Evolutionary conservation across 2,888 invertebrate genomes (phyloP).

Genomic region (Dasypolia templi): DNA sequence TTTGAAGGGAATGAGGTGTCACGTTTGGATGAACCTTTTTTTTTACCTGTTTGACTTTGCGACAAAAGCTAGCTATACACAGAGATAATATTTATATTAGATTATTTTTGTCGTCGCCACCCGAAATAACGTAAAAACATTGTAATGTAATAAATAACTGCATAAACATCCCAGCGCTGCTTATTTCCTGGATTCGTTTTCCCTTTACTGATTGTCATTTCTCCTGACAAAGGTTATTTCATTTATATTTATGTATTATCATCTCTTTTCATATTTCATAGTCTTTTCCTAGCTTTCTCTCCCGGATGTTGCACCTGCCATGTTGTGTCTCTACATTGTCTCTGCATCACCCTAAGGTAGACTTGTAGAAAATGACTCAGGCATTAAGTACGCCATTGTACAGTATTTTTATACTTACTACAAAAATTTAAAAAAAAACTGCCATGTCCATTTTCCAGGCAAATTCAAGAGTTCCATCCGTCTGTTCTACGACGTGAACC

Average conservation of each 20-base stretch:
- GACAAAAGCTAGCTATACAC: not conserved
- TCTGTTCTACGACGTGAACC: slow-evolving; percentile 21
- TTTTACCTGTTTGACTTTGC: not conserved
- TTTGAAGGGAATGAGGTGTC: slow-evolving; percentile 31
- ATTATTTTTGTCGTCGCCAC: no score
- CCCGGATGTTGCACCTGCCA: not conserved
- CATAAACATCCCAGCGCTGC: not conserved
- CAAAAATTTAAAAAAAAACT: no score
- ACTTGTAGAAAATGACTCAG: not conserved
- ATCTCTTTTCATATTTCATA: not conserved
- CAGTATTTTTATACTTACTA: not conserved
- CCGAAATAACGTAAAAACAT: not conserved
- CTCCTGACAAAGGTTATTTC: not conserved
- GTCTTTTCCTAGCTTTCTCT: not conserved
- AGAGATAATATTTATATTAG: not conserved
- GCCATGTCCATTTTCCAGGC: no score
- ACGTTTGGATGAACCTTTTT: slow-evolving; percentile 8
- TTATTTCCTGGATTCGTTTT: not conserved
- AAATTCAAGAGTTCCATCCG: not conserved
- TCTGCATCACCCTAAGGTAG: not conserved
- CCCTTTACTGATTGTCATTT: not conserved
- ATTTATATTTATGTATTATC: not conserved
- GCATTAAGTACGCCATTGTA: not conserved
- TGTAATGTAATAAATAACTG: not conserved
- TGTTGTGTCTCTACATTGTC: not conserved